Evolutionary conservation across 2,797 vertebrate species (phyloP), one percentile per base, ranked within the genome.

Genomic region (Chaunax sp.): DNA sequence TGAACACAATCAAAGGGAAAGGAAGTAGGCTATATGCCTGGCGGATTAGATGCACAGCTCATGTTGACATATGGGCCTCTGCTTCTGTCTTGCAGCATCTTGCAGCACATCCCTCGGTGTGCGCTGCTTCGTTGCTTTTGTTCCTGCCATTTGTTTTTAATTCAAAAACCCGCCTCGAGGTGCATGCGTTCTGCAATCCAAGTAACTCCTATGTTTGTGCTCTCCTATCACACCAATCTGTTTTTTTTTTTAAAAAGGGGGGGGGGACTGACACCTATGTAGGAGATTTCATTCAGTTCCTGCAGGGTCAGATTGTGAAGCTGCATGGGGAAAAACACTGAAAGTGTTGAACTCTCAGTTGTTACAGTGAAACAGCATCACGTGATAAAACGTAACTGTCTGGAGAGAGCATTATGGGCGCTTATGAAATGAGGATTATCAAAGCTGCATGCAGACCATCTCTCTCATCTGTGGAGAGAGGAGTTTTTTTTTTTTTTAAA

Each of bases 381-480:
- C 51, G 49, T 78, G 79, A 78, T 77, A 62, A 56, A 58, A 57
- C 28, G 28, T 30, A 64, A 71, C 50, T 66, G 85, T 79, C 79
- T 81, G 69, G 22, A 64, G 67, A 85, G 69, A n/a, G 61, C 71
- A 83, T 90, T 86, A 83, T 50, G 47, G 61, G 35, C 45, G 76
- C 76, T 82, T 78, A 82, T 83, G 77, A 86, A 81, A 77, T 30
- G 55, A 35, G 62, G 81, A 87, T 88, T 90, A 89, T 83, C 22
- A 57, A 26, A 64, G 59, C 66, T 69, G 55, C 30, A 46, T 64
- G 55, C 72, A 70, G 80, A 71, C 43, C 64, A 80, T 80, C 68
- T 82, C 68, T 66, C 52, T 77, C 69, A 71, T 81, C 52, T 63
- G 52, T 51, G 56, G 58, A 77, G 54, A 82, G 45, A 82, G 75